Percentiles rank a stretch among this genome's conserved stretches.
These are phyloP conservation scores for Augochlora pura DNA, from an alignment of 1,140 invertebrate genomes.

Conservation along the genomic window DNA sequence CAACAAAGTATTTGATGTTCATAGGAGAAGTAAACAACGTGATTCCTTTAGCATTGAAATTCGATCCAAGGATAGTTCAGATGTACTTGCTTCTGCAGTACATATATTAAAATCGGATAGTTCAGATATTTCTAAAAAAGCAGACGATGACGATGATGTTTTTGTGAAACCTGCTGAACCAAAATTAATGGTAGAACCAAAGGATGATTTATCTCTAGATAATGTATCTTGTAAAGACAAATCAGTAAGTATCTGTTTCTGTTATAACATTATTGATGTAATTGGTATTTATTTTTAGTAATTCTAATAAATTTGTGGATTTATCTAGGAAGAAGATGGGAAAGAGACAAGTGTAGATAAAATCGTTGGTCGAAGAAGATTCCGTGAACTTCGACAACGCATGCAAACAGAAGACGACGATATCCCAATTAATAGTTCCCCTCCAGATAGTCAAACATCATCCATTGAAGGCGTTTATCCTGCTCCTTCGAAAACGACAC, in stretches of 20 bases:
- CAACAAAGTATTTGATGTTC: slow-evolving; percentile 20
- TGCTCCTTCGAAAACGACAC: slow-evolving; percentile 82
- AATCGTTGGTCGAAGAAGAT: slow-evolving; percentile 83
- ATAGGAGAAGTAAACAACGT: slow-evolving; percentile 70
- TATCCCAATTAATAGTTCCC: slow-evolving; percentile 83
- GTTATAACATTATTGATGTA: slow-evolving; percentile 1
- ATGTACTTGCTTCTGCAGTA: background rate
- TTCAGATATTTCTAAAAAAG: slow-evolving; percentile 58
- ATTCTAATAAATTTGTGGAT: slow-evolving; percentile 14
- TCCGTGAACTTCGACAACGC: slow-evolving; percentile 90
- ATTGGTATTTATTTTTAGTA: background rate
- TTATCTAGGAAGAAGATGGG: slow-evolving; percentile 73
- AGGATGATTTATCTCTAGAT: slow-evolving; percentile 61
- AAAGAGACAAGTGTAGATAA: slow-evolving; percentile 70
- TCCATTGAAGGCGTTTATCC: slow-evolving; percentile 82
- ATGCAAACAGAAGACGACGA: slow-evolving; percentile 93
- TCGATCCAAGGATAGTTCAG: slow-evolving; percentile 60
- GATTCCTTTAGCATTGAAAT: slow-evolving; percentile 63
- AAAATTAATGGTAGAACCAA: slow-evolving; percentile 64
- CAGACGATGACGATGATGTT: slow-evolving; percentile 71
- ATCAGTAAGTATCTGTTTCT: slow-evolving; percentile 55
- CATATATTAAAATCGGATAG: slow-evolving; percentile 28
- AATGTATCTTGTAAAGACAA: slow-evolving; percentile 67
- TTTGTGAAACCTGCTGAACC: slow-evolving; percentile 75
- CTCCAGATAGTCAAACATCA: slow-evolving; percentile 90